Evolutionary conservation across 2,888 invertebrate genomes (phyloP).

Genomic region (Seira sanloemensis): DNA sequence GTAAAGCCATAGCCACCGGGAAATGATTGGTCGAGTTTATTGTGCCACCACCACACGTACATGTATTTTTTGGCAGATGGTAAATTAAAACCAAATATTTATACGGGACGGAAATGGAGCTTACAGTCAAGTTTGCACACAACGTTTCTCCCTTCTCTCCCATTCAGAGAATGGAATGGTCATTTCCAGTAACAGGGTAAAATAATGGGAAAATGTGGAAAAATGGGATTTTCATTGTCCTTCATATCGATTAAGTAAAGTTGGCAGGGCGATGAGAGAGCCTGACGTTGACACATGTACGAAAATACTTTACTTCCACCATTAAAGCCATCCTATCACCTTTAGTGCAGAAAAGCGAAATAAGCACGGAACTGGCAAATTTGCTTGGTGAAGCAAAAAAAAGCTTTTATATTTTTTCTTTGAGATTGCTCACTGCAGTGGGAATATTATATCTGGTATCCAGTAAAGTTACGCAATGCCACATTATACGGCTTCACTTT

Average conservation of each 20-base stretch:
- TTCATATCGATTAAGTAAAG: neutral
- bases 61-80: neutral
- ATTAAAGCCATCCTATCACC: neutral
- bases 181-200: neutral
- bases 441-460: too few relatives aligned
- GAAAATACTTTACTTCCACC: neutral
- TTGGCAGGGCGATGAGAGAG: neutral
- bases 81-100: neutral
- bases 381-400: neutral
- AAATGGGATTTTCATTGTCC: neutral
- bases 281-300: slow-evolving; percentile 29
- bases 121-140: neutral
- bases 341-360: neutral
- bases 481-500: neutral
- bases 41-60: neutral
- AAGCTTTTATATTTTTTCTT: neutral
- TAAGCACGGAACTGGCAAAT: neutral
- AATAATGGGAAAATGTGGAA: neutral
- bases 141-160: too few relatives aligned
- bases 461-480: too few relatives aligned
- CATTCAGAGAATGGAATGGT: neutral
- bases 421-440: neutral
- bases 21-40: neutral
- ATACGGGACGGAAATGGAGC: neutral
- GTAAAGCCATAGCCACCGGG: neutral